Conservation (phyloP, 2,888 invertebrate species). For the Rhagium mordax region DNA sequence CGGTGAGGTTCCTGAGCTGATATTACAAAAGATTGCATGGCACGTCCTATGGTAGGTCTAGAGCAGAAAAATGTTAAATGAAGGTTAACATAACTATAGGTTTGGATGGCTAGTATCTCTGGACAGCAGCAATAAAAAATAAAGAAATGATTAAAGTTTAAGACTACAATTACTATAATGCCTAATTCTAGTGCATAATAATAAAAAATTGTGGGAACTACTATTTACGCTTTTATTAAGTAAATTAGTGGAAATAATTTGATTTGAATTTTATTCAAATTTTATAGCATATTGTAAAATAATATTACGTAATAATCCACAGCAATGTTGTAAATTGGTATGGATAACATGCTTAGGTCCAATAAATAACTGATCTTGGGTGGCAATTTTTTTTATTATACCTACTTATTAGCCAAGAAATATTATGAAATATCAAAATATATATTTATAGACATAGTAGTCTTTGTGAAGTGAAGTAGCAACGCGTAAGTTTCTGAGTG, state of each 20-base stretch:
- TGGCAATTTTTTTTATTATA: no score
- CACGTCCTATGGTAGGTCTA: slow-evolving; percentile 13
- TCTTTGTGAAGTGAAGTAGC: no score
- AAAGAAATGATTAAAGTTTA: slow-evolving; percentile 25
- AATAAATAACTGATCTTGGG: not conserved
- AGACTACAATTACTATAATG: slow-evolving; percentile 39
- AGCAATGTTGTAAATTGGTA: not conserved
- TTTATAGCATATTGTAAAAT: not conserved
- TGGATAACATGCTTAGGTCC: not conserved
- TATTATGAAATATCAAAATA: not conserved
- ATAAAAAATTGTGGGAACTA: slow-evolving; percentile 40
- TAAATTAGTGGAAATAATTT: slow-evolving; percentile 19
- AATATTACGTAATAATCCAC: not conserved
- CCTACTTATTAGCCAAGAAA: no score
- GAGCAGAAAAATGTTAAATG: slow-evolving; percentile 39
- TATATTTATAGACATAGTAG: no score
- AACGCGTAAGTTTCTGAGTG: no score
- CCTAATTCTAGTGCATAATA: slow-evolving; percentile 27
- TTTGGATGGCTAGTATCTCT: slow-evolving; percentile 14
- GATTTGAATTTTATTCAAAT: slow-evolving; percentile 21
- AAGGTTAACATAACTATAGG: slow-evolving; percentile 47
- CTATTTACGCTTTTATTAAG: slow-evolving; percentile 35
- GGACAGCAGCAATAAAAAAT: not conserved
- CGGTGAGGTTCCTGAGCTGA: slow-evolving; percentile 2
- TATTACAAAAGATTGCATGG: slow-evolving; percentile 19